Percentiles rank a stretch among this genome's conserved stretches.
phyloP scores from a whole-genome alignment of 53 echinoderm and acorn worm species.

The Zoroaster sp. region DNA sequence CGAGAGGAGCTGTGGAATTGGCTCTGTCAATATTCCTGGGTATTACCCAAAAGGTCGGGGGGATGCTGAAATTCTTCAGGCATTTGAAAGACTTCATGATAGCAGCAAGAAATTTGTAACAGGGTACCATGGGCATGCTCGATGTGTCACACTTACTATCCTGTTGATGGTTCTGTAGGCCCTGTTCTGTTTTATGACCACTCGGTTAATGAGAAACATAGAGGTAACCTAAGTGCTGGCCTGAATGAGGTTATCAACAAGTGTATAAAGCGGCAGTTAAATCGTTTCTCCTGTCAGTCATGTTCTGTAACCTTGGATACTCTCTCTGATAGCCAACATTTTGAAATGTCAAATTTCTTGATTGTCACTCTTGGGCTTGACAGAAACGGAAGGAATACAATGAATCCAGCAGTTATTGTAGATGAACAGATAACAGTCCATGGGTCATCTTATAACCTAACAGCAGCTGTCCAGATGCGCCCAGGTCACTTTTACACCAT shows the following conservation, averaged over 20 bases:
- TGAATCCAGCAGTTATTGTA: constrained; percentile 20
- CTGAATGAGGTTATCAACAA: background rate
- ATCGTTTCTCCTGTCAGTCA: background rate
- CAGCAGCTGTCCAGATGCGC: constrained; percentile 25
- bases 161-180: background rate
- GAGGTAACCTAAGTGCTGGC: background rate
- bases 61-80: constrained; percentile 5
- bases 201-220: constrained; percentile 16
- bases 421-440: background rate
- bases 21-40: background rate
- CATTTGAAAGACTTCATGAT: background rate
- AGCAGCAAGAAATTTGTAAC: background rate
- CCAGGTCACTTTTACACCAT: constrained; percentile 19
- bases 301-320: background rate
- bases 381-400: background rate
- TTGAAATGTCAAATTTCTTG: constrained; percentile 18
- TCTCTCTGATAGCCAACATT: background rate
- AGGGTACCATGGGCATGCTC: background rate
- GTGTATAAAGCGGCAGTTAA: background rate
- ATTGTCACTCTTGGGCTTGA: constrained; percentile 19
- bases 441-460: constrained; percentile 15
- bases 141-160: background rate
- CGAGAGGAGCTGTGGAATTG: constrained; percentile 8
- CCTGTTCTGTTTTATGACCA: constrained; percentile 16
- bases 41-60: background rate